Base-by-base conservation (phyloP, 2,888 invertebrate genomes). In the Ctenicera cuprea region DNA sequence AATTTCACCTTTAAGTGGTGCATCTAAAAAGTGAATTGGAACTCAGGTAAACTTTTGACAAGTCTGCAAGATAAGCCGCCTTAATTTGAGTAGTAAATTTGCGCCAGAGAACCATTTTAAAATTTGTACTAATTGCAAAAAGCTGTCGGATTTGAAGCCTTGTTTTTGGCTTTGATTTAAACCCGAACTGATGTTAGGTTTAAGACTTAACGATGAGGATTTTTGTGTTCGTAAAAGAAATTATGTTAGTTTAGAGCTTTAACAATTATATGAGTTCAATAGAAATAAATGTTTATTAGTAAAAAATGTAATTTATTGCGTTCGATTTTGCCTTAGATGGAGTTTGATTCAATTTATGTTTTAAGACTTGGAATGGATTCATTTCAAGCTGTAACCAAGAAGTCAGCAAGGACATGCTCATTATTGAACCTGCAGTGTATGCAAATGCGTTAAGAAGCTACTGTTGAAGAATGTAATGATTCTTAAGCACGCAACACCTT, bases 361-460 rank as follows among this genome's bases (percentile, higher is more conserved):
- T 41, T 48, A 20, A 4, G 18, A 20, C 48, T 48, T 18, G 33
- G 8, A 16, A 50, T 45, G 33, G 33, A 63, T 41, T 70, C 52
- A 70, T 63, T 70, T 63, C 9, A 14, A 45, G 48, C n/a, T 26
- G 63, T 30, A 54, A 64, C 70, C 43, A 33, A 69, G 71, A 75
- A 75, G 74, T 74, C 74, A 74, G 74, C 71, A 64, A 75, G 65
- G 67, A 73, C 77, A 77, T 74, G 77, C 67, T 77, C 75, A 75
- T 77, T 76, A 77, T 75, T 66, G 77, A 71, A 41, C 66, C 61
- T 61, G 48, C 65, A 65, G 48, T 71, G 65, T 76, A 78, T 78
- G 76, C 76, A 75, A 76, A 78, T 76, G 74, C 65, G 52, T 64
- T 62, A 63, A 70, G 69, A 74, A 26, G 77, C 77, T 77, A 77